Evolutionary conservation across 2,113 vertebrate genomes (phyloP).

Genomic region (Mystacornis crossleyi): DNA sequence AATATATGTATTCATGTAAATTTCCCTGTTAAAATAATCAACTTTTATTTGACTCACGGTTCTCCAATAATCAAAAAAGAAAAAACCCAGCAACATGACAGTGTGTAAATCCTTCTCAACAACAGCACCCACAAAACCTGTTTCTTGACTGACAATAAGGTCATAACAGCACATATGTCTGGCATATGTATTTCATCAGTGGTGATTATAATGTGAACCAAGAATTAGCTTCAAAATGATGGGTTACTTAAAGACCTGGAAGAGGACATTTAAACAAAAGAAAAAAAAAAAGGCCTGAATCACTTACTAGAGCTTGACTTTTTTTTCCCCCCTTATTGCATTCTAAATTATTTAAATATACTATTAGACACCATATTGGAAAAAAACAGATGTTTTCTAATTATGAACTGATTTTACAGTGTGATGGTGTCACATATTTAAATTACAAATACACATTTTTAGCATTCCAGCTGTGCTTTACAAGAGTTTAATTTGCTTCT

Average conservation of each 20-base stretch:
- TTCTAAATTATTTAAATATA: conserved; percentile 88
- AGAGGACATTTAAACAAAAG: conserved; percentile 67
- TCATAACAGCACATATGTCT: conserved; percentile 71
- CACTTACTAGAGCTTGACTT: conserved; percentile 66
- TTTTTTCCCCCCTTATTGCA: conserved; percentile 48
- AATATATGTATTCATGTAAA: conserved; percentile 55
- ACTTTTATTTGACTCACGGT: conserved; percentile 56
- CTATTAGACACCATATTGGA: conserved; percentile 82
- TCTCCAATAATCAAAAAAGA: conserved; percentile 44
- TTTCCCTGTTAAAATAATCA: conserved; percentile 76
- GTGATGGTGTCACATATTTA: conserved; percentile 85
- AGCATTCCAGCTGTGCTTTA: conserved; percentile 87
- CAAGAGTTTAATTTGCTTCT: conserved; percentile 86
- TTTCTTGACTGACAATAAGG: conserved; percentile 72
- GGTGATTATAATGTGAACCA: conserved; percentile 62
- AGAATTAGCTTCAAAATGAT: conserved; percentile 74
- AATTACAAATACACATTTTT: conserved; percentile 88
- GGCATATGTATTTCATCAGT: conserved; percentile 74
- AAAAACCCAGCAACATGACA: conserved; percentile 40
- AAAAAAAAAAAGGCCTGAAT: conserved; percentile 55
- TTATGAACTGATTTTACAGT: conserved; percentile 87
- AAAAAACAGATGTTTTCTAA: conserved; percentile 86
- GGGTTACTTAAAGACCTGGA: conserved; percentile 47
- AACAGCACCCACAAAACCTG: conserved; percentile 53
- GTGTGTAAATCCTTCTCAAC: conserved; percentile 74